Conservation (phyloP, 2,113 vertebrate genomes). For the Verasper variegatus region DNA sequence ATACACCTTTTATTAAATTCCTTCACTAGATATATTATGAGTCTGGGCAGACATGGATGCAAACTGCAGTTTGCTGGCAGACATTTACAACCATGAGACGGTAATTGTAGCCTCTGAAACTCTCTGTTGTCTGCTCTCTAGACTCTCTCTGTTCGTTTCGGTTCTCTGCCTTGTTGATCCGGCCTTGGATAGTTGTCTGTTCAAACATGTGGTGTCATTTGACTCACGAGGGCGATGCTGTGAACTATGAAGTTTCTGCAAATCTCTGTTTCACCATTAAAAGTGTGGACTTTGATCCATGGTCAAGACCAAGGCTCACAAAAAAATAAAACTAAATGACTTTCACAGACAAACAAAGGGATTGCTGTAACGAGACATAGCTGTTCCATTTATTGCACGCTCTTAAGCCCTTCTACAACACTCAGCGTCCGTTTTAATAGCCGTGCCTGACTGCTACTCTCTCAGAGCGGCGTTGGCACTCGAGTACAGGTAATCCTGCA, state of each 20-base stretch:
- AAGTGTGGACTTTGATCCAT: conserved; percentile 65
- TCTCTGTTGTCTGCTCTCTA: neutral
- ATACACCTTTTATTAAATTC: neutral
- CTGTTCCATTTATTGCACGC: conserved; percentile 42
- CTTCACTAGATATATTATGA: neutral
- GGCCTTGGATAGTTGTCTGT: conserved; percentile 18
- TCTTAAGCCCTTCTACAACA: conserved; percentile 44
- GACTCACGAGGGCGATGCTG: conserved; percentile 38
- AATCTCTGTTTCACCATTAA: conserved; percentile 67
- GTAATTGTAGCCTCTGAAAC: neutral
- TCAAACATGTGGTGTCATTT: conserved; percentile 56
- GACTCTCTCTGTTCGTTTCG: neutral
- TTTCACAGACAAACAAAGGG: conserved; percentile 59
- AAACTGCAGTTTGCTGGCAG: neutral
- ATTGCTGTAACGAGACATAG: conserved; percentile 67
- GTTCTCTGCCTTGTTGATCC: conserved; percentile 21
- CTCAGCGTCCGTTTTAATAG: conserved; percentile 46
- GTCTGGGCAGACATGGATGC: neutral
- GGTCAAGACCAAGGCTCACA: conserved; percentile 40
- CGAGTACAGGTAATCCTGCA: conserved; percentile 50
- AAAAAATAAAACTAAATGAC: conserved; percentile 52
- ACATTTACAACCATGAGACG: neutral
- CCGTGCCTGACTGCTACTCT: conserved; percentile 27
- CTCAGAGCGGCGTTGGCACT: conserved; percentile 33
- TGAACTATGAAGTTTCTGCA: conserved; percentile 45